These are phyloP conservation scores for Matsumurasca onukii DNA, from an alignment of 1,140 invertebrate genomes.

Conservation along the genomic window DNA sequence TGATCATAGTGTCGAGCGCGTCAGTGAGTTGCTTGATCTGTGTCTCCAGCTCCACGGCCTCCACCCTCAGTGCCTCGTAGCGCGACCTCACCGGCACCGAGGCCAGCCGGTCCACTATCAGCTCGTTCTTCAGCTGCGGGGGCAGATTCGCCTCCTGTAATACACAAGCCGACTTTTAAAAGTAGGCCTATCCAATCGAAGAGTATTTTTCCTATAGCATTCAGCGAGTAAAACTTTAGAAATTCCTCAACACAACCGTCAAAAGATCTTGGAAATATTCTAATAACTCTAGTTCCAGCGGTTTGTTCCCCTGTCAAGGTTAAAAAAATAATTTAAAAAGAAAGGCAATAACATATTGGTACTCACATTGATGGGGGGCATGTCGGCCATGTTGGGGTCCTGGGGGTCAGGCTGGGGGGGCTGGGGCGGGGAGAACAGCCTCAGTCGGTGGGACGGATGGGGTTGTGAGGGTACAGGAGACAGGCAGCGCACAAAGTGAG, in stretches of 20 bases:
- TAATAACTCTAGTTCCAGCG: too few relatives aligned
- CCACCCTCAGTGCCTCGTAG: slow-evolving; percentile 76
- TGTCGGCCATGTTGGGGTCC: slow-evolving; percentile 33
- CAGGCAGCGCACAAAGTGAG: slow-evolving; percentile 66
- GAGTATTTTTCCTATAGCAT: too few relatives aligned
- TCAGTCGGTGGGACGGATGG: slow-evolving; percentile 56
- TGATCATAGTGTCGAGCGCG: slow-evolving; percentile 74
- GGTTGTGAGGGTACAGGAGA: slow-evolving; percentile 56
- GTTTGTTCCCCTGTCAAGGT: too few relatives aligned
- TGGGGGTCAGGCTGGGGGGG: slow-evolving; percentile 51
- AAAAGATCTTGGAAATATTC: too few relatives aligned
- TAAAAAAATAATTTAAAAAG: too few relatives aligned
- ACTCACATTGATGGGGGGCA: slow-evolving; percentile 38
- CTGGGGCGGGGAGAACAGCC: slow-evolving; percentile 66
- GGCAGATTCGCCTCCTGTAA: slow-evolving; percentile 46
- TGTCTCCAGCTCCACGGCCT: slow-evolving; percentile 76
- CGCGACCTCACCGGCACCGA: slow-evolving; percentile 69
- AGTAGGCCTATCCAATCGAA: too few relatives aligned
- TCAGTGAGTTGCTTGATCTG: slow-evolving; percentile 89
- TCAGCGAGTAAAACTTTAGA: too few relatives aligned
- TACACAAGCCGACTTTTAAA: too few relatives aligned
- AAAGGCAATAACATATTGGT: too few relatives aligned
- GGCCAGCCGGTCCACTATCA: slow-evolving; percentile 78
- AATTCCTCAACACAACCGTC: too few relatives aligned
- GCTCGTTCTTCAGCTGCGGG: slow-evolving; percentile 74